Conservation (phyloP, 2,113 vertebrate species). For the Centropristis striata region DNA sequence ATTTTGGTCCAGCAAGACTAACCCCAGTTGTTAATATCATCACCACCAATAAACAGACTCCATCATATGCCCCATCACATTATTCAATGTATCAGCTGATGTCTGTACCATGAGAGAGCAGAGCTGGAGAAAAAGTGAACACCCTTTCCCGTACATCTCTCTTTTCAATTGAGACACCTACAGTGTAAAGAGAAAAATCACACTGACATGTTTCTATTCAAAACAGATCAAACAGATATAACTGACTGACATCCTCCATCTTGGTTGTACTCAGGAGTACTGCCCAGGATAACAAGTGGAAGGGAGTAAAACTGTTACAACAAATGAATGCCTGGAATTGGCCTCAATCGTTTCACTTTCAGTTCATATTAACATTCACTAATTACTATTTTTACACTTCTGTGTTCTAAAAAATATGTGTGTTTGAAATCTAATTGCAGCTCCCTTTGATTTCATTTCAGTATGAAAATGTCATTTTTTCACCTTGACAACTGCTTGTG, state of each 20-base stretch:
- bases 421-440: not conserved
- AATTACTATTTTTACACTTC: not conserved
- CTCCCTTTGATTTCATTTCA: too few relatives aligned
- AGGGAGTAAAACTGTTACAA: slow-evolving; percentile 2
- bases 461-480: too few relatives aligned
- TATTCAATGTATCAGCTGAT: slow-evolving; percentile 46
- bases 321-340: not conserved
- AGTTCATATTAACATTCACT: not conserved
- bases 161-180: slow-evolving; percentile 86
- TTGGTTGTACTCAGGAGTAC: slow-evolving; percentile 3
- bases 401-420: not conserved
- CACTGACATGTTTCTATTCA: slow-evolving; percentile 65
- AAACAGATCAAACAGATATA: slow-evolving; percentile 30
- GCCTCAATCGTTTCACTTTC: not conserved
- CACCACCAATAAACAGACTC: slow-evolving; percentile 60
- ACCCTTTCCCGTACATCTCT: slow-evolving; percentile 82
- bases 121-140: slow-evolving; percentile 78
- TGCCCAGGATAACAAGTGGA: slow-evolving; percentile 9
- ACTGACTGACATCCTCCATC: slow-evolving; percentile 31
- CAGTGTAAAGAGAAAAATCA: slow-evolving; percentile 78
- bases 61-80: slow-evolving; percentile 54
- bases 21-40: slow-evolving; percentile 61
- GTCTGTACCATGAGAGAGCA: slow-evolving; percentile 78
- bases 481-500: not conserved
- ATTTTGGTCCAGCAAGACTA: slow-evolving; percentile 35